phyloP scores from a whole-genome alignment of 1,140 invertebrate species.

The Macrostomum lignano region DNA sequence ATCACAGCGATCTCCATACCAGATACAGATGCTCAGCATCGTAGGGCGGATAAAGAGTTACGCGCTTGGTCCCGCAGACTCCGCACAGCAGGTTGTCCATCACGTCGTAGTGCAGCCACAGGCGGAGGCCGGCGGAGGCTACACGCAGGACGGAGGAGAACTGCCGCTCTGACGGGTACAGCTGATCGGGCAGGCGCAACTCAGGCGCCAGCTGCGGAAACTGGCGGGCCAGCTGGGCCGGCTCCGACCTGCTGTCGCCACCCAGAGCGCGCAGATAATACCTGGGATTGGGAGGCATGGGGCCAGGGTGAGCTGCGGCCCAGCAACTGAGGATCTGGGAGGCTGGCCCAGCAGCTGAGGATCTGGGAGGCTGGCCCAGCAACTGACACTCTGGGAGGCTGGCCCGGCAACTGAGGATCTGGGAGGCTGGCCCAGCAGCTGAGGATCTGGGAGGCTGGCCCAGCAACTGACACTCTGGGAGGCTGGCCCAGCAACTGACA shows the following conservation, averaged over 20 bases:
- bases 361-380: too few relatives aligned
- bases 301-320: too few relatives aligned
- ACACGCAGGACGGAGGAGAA: conserved; percentile 6
- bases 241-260: conserved; percentile 2
- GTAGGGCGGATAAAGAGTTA: conserved; percentile 4
- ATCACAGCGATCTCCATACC: neutral
- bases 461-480: too few relatives aligned
- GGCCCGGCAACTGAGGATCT: too few relatives aligned
- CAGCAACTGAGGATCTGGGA: too few relatives aligned
- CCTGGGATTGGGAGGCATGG: too few relatives aligned
- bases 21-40: conserved; percentile 6
- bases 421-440: too few relatives aligned
- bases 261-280: conserved; percentile 6
- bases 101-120: conserved; percentile 7
- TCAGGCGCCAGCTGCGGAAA: conserved; percentile 4
- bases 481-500: too few relatives aligned
- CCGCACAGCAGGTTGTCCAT: conserved; percentile 6
- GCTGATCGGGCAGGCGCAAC: neutral
- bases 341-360: too few relatives aligned
- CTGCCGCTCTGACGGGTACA: conserved; percentile 1
- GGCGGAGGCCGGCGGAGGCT: neutral
- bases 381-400: too few relatives aligned
- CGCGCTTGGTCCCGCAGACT: conserved; percentile 6
- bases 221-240: neutral
- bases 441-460: too few relatives aligned